Conservation (phyloP, 1,140 invertebrate genomes). For the Drosophila murphyi region DNA sequence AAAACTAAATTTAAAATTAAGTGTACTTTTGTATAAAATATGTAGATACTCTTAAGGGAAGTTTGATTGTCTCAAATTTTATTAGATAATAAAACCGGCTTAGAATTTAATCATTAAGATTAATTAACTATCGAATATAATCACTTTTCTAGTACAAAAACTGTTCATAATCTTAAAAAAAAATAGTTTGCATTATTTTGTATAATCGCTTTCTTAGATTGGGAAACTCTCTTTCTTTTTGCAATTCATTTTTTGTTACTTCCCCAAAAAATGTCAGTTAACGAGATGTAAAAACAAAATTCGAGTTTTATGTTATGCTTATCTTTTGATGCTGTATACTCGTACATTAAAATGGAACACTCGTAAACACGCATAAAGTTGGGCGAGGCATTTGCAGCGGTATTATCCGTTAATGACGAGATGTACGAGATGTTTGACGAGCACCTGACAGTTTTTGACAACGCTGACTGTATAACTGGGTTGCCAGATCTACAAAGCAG, state of each 20-base stretch:
- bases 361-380: conserved; percentile 32
- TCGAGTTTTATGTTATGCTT: background rate
- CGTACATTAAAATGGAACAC: background rate
- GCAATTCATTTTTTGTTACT: background rate
- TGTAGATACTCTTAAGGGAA: no score
- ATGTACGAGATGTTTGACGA: conserved; percentile 26
- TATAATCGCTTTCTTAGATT: no score
- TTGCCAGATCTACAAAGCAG: conserved; percentile 29
- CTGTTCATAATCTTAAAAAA: no score
- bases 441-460: conserved; percentile 25
- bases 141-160: no score
- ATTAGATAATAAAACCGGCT: no score
- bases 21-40: no score
- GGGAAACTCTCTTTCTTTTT: no score
- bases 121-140: no score
- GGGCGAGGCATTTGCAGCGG: conserved; percentile 27
- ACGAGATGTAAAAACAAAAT: conserved; percentile 2
- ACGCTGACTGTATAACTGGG: conserved; percentile 6
- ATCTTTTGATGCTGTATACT: background rate
- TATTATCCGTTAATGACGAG: conserved; percentile 18
- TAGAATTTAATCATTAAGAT: no score
- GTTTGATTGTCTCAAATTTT: no score
- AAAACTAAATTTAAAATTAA: no score
- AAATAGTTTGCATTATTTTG: no score
- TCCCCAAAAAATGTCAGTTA: background rate